Conservation (phyloP, 2,113 vertebrate genomes). For the Carassius gibelio region DNA sequence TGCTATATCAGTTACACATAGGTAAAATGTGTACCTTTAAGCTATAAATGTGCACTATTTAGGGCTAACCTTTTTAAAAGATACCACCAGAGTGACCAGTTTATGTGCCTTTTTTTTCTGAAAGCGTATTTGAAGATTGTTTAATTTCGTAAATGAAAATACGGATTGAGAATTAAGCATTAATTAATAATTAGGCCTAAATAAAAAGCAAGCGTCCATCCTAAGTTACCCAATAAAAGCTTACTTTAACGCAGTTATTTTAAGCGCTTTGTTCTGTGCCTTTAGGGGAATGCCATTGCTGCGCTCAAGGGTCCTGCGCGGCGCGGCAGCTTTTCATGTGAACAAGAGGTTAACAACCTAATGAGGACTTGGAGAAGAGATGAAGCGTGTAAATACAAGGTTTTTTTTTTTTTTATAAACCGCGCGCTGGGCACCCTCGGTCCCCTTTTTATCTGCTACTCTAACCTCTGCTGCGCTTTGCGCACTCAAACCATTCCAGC, state of each 20-base stretch:
- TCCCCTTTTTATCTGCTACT: constrained; percentile 81
- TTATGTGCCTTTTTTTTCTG: no score
- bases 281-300: constrained; percentile 80
- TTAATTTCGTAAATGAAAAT: not conserved
- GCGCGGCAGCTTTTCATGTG: constrained; percentile 78
- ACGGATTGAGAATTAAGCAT: not conserved
- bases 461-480: constrained; percentile 82
- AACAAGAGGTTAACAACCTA: constrained; percentile 87
- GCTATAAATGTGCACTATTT: no score
- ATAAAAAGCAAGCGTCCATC: not conserved
- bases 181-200: not conserved
- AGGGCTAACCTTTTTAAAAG: no score
- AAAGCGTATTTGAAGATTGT: no score
- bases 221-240: constrained; percentile 55
- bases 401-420: constrained; percentile 59
- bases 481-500: constrained; percentile 75
- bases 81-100: no score
- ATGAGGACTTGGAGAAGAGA: constrained; percentile 81
- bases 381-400: constrained; percentile 85
- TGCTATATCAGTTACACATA: no score
- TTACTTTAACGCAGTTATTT: constrained; percentile 75
- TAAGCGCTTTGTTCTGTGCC: constrained; percentile 76
- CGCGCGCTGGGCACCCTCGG: constrained; percentile 70
- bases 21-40: no score
- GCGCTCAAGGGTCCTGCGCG: constrained; percentile 72